Evolutionary conservation across 2,797 vertebrate genomes (phyloP).

Genomic region (Crenuchus spilurus): DNA sequence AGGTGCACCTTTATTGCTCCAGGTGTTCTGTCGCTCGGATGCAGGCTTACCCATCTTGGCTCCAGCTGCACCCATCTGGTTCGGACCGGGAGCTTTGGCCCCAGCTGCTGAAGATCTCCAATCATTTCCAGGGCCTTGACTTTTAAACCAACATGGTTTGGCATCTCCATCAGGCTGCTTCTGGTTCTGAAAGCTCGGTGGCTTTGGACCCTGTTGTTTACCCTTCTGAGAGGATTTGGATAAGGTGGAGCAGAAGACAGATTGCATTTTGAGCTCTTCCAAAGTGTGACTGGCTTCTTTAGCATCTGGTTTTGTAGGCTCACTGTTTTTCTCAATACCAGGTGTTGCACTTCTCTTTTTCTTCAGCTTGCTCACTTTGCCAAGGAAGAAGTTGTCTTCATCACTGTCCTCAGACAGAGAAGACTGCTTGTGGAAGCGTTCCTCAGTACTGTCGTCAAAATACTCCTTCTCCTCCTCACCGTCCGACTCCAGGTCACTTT

Average conservation of each 20-base stretch:
- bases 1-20: constrained; percentile 58
- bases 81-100: constrained; percentile 17
- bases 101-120: constrained; percentile 24
- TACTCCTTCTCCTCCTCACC: constrained; percentile 83
- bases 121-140: constrained; percentile 14
- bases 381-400: constrained; percentile 90
- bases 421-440: constrained; percentile 90
- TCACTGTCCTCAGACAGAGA: constrained; percentile 88
- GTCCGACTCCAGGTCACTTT: constrained; percentile 73
- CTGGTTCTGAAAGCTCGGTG: constrained; percentile 59
- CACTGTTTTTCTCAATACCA: constrained; percentile 47
- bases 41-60: constrained; percentile 66
- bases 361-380: constrained; percentile 88
- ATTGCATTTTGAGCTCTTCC: constrained; percentile 72
- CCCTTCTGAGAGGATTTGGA: constrained; percentile 62
- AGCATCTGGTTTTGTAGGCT: constrained; percentile 23
- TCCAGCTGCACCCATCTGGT: constrained; percentile 54
- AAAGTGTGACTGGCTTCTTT: not conserved
- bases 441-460: constrained; percentile 97
- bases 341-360: constrained; percentile 73
- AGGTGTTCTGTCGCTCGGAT: constrained; percentile 48
- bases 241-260: constrained; percentile 85
- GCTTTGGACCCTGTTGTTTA: constrained; percentile 26
- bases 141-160: constrained; percentile 39
- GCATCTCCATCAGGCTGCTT: constrained; percentile 27